These are phyloP conservation scores for Thysanoteuthis rhombus DNA, from an alignment of 2,888 invertebrate species.

Conservation along the genomic window DNA sequence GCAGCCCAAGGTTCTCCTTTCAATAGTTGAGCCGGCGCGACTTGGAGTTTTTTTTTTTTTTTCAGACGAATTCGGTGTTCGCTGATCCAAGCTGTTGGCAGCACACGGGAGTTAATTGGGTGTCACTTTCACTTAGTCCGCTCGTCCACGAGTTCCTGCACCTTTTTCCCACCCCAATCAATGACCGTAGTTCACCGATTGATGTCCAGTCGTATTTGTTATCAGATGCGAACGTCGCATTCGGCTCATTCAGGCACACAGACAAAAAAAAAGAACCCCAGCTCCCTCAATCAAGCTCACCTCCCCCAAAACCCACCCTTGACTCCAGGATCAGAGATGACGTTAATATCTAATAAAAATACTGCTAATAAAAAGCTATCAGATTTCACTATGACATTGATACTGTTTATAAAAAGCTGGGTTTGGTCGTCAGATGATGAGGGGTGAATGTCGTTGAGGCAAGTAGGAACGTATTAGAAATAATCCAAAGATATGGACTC, in stretches of 20 bases:
- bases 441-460: neutral
- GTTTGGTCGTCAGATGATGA: neutral
- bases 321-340: neutral
- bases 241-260: neutral
- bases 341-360: neutral
- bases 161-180: neutral
- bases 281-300: neutral
- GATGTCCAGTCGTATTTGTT: neutral
- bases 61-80: neutral
- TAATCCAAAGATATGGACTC: neutral
- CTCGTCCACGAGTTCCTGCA: neutral
- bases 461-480: neutral
- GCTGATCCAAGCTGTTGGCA: neutral
- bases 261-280: neutral
- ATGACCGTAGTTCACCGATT: neutral
- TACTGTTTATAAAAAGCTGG: constrained; percentile 12
- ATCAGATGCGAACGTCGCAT: neutral
- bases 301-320: neutral
- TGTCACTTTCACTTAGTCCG: neutral
- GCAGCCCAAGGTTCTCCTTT: neutral
- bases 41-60: too few species aligned
- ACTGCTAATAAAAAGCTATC: neutral
- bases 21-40: neutral
- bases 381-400: neutral
- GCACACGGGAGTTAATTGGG: neutral